Conservation (phyloP, 2,888 invertebrate species). For the Catocala nupta region DNA sequence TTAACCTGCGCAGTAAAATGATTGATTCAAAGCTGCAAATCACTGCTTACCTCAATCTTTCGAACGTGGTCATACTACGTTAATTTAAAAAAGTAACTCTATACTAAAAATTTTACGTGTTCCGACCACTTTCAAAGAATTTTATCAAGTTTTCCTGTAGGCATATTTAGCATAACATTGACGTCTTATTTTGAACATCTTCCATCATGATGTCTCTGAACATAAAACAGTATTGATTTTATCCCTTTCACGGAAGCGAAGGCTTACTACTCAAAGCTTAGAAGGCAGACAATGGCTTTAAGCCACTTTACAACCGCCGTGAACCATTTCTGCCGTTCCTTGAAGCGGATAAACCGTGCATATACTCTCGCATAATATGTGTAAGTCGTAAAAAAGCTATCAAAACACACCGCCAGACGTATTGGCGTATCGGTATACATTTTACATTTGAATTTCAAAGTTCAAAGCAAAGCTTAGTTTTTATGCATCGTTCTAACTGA, state of each 20-base stretch:
- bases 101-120: no score
- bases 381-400: constrained; percentile 51
- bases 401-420: constrained; percentile 62
- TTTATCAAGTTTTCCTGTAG: no score
- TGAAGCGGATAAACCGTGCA: constrained; percentile 8
- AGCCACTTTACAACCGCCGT: constrained; percentile 8
- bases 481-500: constrained; percentile 85
- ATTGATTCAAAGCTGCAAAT: no score
- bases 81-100: no score
- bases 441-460: constrained; percentile 84
- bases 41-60: no score
- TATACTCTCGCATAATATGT: constrained; percentile 21
- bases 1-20: no score
- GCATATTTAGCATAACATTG: not conserved
- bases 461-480: constrained; percentile 83
- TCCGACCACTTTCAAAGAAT: no score
- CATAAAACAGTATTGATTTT: constrained; percentile 16
- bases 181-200: not conserved
- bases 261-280: constrained; percentile 4
- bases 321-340: constrained; percentile 8
- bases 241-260: constrained; percentile 5
- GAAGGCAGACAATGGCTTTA: constrained; percentile 6
- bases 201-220: not conserved
- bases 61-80: no score
- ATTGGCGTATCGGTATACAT: constrained; percentile 75